These are phyloP conservation scores for Nemotelus pantherinus DNA, from an alignment of 2,888 invertebrate species.

Conservation along the genomic window DNA sequence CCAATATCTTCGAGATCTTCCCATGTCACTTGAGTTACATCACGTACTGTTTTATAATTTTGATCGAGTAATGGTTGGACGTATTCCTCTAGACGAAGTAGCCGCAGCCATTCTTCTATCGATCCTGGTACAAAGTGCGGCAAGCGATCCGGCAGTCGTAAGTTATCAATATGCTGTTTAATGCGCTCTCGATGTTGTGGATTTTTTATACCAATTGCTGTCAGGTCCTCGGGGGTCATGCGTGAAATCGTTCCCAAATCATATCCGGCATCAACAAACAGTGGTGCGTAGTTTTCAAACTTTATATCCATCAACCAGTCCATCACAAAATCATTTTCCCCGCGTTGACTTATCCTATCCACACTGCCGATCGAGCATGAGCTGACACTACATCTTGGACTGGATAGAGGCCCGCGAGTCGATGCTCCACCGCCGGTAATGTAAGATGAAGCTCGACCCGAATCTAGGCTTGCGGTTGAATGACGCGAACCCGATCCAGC, in stretches of 20 bases:
- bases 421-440: slow-evolving; percentile 65
- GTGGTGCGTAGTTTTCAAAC: slow-evolving; percentile 92
- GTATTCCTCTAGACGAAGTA: slow-evolving; percentile 92
- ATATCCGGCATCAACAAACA: slow-evolving; percentile 95
- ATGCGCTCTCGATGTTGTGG: slow-evolving; percentile 96
- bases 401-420: slow-evolving; percentile 68
- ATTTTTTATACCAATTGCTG: slow-evolving; percentile 92
- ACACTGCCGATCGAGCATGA: slow-evolving; percentile 81
- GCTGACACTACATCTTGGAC: slow-evolving; percentile 78
- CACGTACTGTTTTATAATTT: slow-evolving; percentile 92
- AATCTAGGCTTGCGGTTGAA: slow-evolving; percentile 86
- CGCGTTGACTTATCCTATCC: slow-evolving; percentile 77
- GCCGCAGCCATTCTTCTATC: slow-evolving; percentile 92
- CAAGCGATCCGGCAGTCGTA: slow-evolving; percentile 93
- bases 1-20: slow-evolving; percentile 99
- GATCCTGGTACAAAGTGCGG: slow-evolving; percentile 95
- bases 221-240: slow-evolving; percentile 97
- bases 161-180: slow-evolving; percentile 94
- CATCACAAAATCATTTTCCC: slow-evolving; percentile 90
- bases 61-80: slow-evolving; percentile 88
- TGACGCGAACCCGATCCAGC: slow-evolving; percentile 89
- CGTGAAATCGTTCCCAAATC: slow-evolving; percentile 98
- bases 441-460: slow-evolving; percentile 89
- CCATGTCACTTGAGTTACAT: slow-evolving; percentile 95
- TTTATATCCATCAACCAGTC: slow-evolving; percentile 94